These are phyloP conservation scores for Pollenia amentaria DNA, from an alignment of 2,888 invertebrate genomes.

Conservation along the genomic window DNA sequence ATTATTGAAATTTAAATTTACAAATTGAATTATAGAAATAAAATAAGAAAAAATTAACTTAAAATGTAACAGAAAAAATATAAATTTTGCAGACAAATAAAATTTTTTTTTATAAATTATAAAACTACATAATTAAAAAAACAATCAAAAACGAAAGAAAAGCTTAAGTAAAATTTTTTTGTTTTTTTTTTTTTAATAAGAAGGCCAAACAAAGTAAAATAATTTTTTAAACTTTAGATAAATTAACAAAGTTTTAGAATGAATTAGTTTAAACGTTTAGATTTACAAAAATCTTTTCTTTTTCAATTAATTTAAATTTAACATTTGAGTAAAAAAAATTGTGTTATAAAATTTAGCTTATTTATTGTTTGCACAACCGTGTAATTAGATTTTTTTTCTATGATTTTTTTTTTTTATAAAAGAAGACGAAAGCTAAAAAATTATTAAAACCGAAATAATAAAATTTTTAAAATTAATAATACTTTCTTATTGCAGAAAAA, in stretches of 20 bases:
- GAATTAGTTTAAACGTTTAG: background rate
- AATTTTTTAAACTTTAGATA: background rate
- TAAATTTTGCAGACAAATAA: conserved; percentile 43
- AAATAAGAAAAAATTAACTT: conserved; percentile 63
- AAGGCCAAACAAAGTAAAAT: conserved; percentile 33
- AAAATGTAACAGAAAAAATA: conserved; percentile 50
- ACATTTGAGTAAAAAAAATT: conserved; percentile 50
- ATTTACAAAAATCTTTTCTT: conserved; percentile 12
- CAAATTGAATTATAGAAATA: conserved; percentile 62
- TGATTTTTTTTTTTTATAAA: conserved; percentile 16
- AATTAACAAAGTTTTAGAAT: conserved; percentile 10
- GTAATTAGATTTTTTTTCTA: conserved; percentile 46
- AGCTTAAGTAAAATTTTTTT: background rate
- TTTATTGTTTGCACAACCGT: conserved; percentile 63
- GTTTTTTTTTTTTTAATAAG: conserved; percentile 17
- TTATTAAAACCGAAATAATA: conserved; percentile 26
- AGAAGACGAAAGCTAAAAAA: conserved; percentile 22
- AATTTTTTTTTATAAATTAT: background rate
- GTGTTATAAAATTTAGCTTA: conserved; percentile 33
- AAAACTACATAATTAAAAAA: conserved; percentile 24
- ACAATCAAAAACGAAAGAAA: background rate
- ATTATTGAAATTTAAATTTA: conserved; percentile 54
- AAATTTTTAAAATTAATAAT: conserved; percentile 55
- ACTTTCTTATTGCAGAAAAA: conserved; percentile 60
- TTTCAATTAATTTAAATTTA: conserved; percentile 23